Evolutionary conservation across 2,888 invertebrate species (phyloP).

Genomic region (Drosophila bunnanda): DNA sequence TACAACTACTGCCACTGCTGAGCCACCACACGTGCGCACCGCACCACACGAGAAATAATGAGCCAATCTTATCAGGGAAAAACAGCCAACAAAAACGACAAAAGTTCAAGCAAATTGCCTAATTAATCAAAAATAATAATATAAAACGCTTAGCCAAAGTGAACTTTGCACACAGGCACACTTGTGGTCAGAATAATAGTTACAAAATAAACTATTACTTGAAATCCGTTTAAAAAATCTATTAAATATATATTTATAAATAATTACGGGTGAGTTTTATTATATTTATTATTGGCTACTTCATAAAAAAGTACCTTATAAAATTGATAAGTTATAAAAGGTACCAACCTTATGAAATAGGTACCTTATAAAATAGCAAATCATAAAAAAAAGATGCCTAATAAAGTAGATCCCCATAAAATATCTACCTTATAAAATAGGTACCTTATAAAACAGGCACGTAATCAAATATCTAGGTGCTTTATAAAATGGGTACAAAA

Average conservation of each 20-base stretch:
- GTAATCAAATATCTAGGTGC: not conserved
- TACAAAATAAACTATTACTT: not conserved
- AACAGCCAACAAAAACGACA: constrained; percentile 19
- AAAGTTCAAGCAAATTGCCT: constrained; percentile 39
- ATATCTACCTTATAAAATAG: not conserved
- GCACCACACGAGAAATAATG: constrained; percentile 6
- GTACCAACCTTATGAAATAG: not conserved
- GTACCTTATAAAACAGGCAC: not conserved
- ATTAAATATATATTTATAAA: not conserved
- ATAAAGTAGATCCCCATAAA: not conserved
- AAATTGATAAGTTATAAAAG: too few relatives aligned
- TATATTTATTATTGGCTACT: too few relatives aligned
- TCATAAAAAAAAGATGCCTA: not conserved
- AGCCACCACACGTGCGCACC: constrained; percentile 28
- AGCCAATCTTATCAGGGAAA: constrained; percentile 40
- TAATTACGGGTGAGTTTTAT: not conserved
- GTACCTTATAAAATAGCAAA: not conserved
- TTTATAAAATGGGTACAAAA: not conserved
- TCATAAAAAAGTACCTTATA: too few relatives aligned
- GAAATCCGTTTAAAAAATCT: not conserved
- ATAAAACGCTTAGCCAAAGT: constrained; percentile 33
- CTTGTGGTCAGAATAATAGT: too few relatives aligned
- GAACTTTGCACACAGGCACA: constrained; percentile 22
- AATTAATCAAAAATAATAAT: constrained; percentile 57
- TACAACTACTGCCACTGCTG: constrained; percentile 1